phyloP scores from a whole-genome alignment of 2,113 vertebrate genomes.

The Sceloporus undulatus region DNA sequence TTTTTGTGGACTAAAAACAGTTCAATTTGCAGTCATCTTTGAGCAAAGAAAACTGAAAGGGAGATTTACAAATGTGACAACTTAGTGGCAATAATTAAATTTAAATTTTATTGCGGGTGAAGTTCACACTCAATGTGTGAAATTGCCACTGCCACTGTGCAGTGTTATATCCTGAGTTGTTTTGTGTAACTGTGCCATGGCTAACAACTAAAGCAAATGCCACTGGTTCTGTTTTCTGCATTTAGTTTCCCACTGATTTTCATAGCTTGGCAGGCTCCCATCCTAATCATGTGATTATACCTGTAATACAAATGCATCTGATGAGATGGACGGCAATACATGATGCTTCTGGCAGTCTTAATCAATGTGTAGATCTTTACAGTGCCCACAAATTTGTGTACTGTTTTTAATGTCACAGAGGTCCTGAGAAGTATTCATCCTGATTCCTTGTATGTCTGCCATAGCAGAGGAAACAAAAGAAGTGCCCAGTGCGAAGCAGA shows the following conservation, averaged over 20 bases:
- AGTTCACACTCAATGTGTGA: not conserved
- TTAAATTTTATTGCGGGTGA: not conserved
- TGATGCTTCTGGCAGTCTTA: not conserved
- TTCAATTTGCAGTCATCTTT: not conserved
- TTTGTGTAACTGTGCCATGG: not conserved
- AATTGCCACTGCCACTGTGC: not conserved
- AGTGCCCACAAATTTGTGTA: not conserved
- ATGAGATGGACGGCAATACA: not conserved
- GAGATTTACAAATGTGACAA: not conserved
- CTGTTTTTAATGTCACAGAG: not conserved
- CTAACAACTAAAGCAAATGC: not conserved
- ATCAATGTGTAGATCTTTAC: not conserved
- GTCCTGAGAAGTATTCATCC: not conserved
- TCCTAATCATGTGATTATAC: no score
- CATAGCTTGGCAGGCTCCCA: not conserved
- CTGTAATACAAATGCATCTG: not conserved
- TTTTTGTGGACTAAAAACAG: not conserved
- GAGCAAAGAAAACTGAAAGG: not conserved
- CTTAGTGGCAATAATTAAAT: not conserved
- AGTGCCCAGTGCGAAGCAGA: not conserved
- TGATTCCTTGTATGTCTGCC: not conserved
- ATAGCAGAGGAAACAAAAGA: not conserved
- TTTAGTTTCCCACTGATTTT: not conserved
- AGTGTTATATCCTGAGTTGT: not conserved
- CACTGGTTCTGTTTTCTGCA: not conserved